phyloP scores from a whole-genome alignment of 2,113 vertebrate species.

The Archocentrus centrarchus region DNA sequence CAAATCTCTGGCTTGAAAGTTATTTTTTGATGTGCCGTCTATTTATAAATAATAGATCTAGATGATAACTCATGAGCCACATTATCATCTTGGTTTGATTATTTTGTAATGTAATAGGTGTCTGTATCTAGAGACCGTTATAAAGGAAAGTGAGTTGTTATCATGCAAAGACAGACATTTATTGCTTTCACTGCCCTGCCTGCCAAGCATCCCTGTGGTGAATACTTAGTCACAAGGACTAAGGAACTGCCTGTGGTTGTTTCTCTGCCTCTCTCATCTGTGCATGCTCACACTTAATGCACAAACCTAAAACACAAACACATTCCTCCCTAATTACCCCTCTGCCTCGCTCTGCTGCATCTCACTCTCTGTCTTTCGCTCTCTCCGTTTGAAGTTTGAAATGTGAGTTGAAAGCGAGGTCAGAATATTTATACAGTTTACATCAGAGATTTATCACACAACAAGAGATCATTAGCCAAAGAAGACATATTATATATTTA shows the following conservation, averaged over 20 bases:
- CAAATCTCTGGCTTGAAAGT: not conserved
- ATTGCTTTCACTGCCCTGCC: not conserved
- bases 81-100: not conserved
- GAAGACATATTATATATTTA: not conserved
- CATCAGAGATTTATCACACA: slow-evolving; percentile 43
- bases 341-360: not conserved
- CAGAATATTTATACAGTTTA: slow-evolving; percentile 49
- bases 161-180: not conserved
- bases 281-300: not conserved
- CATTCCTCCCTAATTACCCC: slow-evolving; percentile 38
- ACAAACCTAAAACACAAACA: slow-evolving; percentile 32
- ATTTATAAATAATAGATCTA: not conserved
- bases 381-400: slow-evolving; percentile 61
- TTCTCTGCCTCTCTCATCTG: not conserved
- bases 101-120: not conserved
- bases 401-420: slow-evolving; percentile 60
- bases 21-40: too few species aligned
- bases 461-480: slow-evolving; percentile 22
- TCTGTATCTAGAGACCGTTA: not conserved
- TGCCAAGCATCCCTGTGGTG: not conserved
- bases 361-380: not conserved
- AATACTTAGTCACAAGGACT: slow-evolving; percentile 19
- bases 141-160: slow-evolving; percentile 9
- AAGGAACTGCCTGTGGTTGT: slow-evolving; percentile 15
- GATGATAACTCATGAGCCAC: not conserved